Percentiles rank a stretch among this genome's conserved stretches.
phyloP scores from a whole-genome alignment of 2,113 vertebrate species.

The Phocoena phocoena region DNA sequence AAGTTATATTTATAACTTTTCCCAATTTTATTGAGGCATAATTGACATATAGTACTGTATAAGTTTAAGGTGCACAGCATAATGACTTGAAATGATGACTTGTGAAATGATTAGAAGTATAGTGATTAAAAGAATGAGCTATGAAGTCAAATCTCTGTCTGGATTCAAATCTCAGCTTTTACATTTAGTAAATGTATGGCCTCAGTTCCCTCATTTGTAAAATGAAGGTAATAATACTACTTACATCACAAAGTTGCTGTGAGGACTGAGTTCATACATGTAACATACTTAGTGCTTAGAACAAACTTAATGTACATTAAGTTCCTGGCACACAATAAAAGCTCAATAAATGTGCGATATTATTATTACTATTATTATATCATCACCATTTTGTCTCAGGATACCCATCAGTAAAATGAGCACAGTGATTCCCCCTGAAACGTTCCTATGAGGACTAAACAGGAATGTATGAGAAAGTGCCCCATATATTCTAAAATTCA shows the following conservation, averaged over 20 bases:
- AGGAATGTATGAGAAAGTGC: background rate
- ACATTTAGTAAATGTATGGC: background rate
- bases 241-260: background rate
- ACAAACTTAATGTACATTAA: background rate
- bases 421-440: background rate
- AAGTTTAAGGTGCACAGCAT: background rate
- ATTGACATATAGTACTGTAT: background rate
- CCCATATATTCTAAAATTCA: background rate
- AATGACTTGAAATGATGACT: background rate
- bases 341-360: background rate
- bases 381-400: background rate
- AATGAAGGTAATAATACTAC: background rate
- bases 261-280: background rate
- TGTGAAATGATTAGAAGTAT: conserved; percentile 6
- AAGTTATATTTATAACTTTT: background rate
- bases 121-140: background rate
- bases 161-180: conserved; percentile 5
- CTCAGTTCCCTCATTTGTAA: background rate
- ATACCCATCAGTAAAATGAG: conserved; percentile 18
- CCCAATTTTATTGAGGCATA: background rate
- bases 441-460: background rate
- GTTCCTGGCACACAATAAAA: background rate
- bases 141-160: background rate
- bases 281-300: background rate
- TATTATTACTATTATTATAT: background rate